Evolutionary conservation across 1,140 invertebrate species (phyloP).

Genomic region (Chymomyza costata): DNA sequence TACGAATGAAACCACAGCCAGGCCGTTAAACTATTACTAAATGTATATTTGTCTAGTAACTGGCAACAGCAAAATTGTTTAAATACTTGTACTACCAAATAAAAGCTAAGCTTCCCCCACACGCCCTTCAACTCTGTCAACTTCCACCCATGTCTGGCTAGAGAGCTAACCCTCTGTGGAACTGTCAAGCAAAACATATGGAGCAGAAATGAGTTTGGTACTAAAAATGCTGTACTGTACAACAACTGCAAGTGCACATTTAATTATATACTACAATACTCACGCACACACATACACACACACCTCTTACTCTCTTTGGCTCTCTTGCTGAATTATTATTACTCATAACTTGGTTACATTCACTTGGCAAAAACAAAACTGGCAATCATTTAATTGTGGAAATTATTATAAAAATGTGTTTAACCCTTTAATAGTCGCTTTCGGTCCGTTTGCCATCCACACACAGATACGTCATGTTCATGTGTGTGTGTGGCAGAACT

Average conservation of each 20-base stretch:
- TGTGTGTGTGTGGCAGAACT: background rate
- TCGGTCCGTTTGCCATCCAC: slow-evolving; percentile 5
- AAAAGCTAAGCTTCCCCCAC: background rate
- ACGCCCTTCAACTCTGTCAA: too few species aligned
- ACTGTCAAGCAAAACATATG: too few species aligned
- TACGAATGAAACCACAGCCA: background rate
- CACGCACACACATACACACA: too few species aligned
- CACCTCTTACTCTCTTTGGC: background rate
- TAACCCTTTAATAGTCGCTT: slow-evolving; percentile 51
- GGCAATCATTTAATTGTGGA: slow-evolving; percentile 49
- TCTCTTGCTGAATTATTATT: background rate
- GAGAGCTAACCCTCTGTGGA: too few species aligned
- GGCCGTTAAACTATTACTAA: slow-evolving; percentile 11
- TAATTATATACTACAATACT: too few species aligned
- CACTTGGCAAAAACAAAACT: background rate
- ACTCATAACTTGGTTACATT: too few species aligned
- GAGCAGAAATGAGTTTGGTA: too few species aligned
- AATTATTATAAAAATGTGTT: slow-evolving; percentile 67
- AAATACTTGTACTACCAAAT: too few species aligned
- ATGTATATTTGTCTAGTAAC: slow-evolving; percentile 28
- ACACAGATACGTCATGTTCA: background rate
- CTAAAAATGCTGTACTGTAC: too few species aligned
- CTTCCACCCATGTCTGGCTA: too few species aligned
- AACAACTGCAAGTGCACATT: too few species aligned
- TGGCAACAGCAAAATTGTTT: slow-evolving; percentile 36